These are phyloP conservation scores for Caenorhabditis japonica DNA, from an alignment of 2,888 invertebrate genomes.

Conservation along the genomic window DNA sequence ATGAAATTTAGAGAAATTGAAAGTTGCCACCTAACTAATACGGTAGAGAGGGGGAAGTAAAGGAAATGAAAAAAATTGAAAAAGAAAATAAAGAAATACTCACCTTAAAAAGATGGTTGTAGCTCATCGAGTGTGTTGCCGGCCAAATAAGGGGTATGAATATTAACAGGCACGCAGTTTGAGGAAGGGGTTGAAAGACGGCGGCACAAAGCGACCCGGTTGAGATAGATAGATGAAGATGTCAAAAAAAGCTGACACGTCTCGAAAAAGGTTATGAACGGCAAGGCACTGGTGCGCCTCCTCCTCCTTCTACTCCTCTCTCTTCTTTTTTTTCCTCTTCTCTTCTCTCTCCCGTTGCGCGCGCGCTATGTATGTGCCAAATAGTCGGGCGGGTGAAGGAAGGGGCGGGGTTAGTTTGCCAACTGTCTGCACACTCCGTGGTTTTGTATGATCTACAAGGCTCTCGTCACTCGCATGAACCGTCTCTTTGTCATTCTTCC, in stretches of 20 bases:
- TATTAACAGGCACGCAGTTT: conserved; percentile 13
- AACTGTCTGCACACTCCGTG: conserved; percentile 49
- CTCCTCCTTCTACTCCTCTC: conserved; percentile 19
- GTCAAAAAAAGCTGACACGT: conserved; percentile 45
- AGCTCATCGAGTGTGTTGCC: conserved; percentile 68
- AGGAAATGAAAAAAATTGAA: neutral
- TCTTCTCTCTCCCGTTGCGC: conserved; percentile 38
- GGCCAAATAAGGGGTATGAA: conserved; percentile 12
- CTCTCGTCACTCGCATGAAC: conserved; percentile 48
- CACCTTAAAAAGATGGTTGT: conserved; percentile 77
- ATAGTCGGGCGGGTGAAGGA: conserved; percentile 45
- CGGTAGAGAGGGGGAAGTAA: neutral
- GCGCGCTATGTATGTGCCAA: conserved; percentile 56
- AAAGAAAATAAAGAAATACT: conserved; percentile 13
- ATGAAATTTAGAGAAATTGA: conserved; percentile 13
- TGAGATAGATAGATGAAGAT: conserved; percentile 48
- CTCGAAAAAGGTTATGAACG: conserved; percentile 50
- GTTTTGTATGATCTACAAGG: conserved; percentile 49
- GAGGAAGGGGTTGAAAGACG: neutral
- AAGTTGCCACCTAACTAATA: conserved; percentile 6
- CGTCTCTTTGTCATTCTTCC: conserved; percentile 50
- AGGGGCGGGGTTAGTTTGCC: conserved; percentile 50
- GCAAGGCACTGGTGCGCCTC: conserved; percentile 38
- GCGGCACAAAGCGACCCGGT: neutral
- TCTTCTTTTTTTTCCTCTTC: conserved; percentile 27